phyloP scores from a whole-genome alignment of 2,888 invertebrate genomes.

The Tipula helvola region DNA sequence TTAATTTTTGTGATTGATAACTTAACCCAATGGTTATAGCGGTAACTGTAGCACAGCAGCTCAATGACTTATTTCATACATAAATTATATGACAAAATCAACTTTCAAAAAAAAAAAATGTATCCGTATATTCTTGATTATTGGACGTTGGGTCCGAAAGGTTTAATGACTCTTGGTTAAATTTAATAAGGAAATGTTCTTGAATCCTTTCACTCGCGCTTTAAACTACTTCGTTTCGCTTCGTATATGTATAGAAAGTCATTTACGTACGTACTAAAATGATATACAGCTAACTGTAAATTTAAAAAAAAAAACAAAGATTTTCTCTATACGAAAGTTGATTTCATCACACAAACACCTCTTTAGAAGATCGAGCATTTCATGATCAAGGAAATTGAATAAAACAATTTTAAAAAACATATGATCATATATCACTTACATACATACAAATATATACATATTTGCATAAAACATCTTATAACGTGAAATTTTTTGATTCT shows the following conservation, averaged over 20 bases:
- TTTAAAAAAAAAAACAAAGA: neutral
- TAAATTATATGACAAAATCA: neutral
- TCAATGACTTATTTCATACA: neutral
- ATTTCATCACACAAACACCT: neutral
- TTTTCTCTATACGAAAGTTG: neutral
- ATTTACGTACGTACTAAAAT: neutral
- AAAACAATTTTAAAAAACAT: neutral
- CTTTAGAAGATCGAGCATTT: neutral
- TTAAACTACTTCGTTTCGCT: neutral
- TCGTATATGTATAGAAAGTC: neutral
- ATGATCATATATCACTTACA: neutral
- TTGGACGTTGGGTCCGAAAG: neutral
- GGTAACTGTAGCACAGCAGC: neutral
- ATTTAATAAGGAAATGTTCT: neutral
- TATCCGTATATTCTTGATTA: neutral
- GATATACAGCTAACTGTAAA: neutral
- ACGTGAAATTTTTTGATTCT: neutral
- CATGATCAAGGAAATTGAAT: neutral
- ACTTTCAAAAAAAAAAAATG: neutral
- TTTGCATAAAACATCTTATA: neutral
- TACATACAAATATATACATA: neutral
- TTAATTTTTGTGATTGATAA: neutral
- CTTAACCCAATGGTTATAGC: neutral
- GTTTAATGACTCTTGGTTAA: neutral
- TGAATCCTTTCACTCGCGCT: neutral